These are phyloP conservation scores for Nomada lathburiana DNA, from an alignment of 2,888 invertebrate species.

Conservation along the genomic window DNA sequence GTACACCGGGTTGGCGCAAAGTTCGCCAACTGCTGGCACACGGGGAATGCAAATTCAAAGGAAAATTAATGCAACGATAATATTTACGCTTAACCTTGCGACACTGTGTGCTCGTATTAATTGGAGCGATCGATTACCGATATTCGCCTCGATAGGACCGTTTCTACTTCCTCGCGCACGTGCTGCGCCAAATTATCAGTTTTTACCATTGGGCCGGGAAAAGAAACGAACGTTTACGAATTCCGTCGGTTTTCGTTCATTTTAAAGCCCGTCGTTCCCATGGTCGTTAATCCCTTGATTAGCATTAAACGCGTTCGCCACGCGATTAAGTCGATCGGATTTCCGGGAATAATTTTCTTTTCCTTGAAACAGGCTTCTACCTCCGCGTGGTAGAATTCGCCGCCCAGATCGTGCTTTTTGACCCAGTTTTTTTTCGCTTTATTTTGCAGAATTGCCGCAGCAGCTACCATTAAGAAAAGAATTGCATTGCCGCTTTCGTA, in stretches of 20 bases:
- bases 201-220: slow-evolving; percentile 4
- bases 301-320: slow-evolving; percentile 35
- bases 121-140: slow-evolving; percentile 49
- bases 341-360: slow-evolving; percentile 34
- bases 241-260: slow-evolving; percentile 23
- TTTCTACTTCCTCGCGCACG: neutral
- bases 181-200: slow-evolving; percentile 22
- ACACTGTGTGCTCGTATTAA: slow-evolving; percentile 39
- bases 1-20: slow-evolving; percentile 9
- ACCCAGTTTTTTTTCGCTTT: neutral
- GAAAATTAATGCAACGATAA: slow-evolving; percentile 51
- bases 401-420: neutral
- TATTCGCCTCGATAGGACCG: slow-evolving; percentile 23
- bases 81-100: slow-evolving; percentile 51
- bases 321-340: slow-evolving; percentile 24
- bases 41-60: slow-evolving; percentile 40
- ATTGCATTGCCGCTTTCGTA: too few relatives aligned
- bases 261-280: slow-evolving; percentile 3
- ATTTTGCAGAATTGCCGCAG: too few relatives aligned
- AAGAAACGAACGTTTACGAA: slow-evolving; percentile 36
- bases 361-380: neutral
- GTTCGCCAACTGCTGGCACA: neutral
- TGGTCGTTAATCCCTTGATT: slow-evolving; percentile 42
- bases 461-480: too few relatives aligned
- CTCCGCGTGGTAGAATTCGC: neutral